A percentile compares a stretch with the other conserved stretches of the same genome.
These are phyloP conservation scores for Drosophila kohkoa DNA, from an alignment of 1,140 invertebrate genomes.

Conservation along the genomic window DNA sequence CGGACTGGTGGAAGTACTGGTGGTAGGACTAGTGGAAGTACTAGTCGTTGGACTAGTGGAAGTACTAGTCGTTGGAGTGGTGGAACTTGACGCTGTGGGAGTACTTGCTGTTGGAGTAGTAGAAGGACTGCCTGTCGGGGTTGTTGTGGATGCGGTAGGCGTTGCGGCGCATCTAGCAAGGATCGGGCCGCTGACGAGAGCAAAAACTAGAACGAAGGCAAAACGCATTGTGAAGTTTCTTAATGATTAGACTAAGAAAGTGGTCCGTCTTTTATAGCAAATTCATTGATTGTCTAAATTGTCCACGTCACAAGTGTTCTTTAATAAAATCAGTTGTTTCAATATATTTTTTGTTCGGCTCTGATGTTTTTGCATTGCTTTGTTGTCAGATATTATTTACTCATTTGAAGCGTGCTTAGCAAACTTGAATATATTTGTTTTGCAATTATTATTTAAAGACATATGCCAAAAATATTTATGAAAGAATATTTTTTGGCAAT, in stretches of 20 bases:
- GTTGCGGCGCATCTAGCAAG: neutral
- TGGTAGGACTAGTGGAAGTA: neutral
- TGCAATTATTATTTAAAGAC: no score
- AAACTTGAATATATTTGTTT: no score
- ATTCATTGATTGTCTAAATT: neutral
- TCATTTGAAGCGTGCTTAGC: no score
- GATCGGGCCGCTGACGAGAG: neutral
- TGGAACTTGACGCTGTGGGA: neutral
- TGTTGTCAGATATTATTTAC: no score
- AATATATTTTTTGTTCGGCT: neutral
- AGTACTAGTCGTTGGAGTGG: neutral
- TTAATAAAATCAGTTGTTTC: conserved; percentile 3
- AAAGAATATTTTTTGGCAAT: no score
- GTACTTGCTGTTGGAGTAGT: neutral
- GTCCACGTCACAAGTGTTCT: neutral
- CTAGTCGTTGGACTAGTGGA: neutral
- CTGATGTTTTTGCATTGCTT: neutral
- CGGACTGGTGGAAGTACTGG: neutral
- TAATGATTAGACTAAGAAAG: conserved; percentile 1
- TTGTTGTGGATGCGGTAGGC: neutral
- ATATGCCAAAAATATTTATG: no score
- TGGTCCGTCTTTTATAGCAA: neutral
- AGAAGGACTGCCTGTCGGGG: neutral
- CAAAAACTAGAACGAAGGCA: neutral
- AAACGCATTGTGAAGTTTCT: conserved; percentile 7